Conservation (phyloP, 2,113 vertebrate genomes). For the Epinephelus lanceolatus region DNA sequence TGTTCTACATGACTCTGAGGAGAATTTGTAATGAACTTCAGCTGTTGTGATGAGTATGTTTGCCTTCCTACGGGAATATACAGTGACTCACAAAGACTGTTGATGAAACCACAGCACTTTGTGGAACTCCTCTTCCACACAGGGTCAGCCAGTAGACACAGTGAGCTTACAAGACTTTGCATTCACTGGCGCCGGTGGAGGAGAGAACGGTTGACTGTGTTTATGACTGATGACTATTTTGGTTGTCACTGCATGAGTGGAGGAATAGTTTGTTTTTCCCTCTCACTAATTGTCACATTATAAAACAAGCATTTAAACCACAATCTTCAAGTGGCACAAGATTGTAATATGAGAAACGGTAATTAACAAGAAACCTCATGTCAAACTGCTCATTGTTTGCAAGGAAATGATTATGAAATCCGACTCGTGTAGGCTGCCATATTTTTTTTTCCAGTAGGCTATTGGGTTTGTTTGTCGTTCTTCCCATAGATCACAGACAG, state of each 20-base stretch:
- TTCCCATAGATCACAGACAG: slow-evolving; percentile 20
- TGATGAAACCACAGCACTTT: slow-evolving; percentile 36
- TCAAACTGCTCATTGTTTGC: slow-evolving; percentile 16
- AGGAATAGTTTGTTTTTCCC: slow-evolving; percentile 25
- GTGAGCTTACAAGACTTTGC: slow-evolving; percentile 32
- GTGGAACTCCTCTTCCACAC: slow-evolving; percentile 28
- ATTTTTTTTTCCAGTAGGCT: slow-evolving; percentile 19
- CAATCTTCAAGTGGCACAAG: slow-evolving; percentile 25
- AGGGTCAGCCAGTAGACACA: slow-evolving; percentile 46
- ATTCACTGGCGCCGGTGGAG: slow-evolving; percentile 35
- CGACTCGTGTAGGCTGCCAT: background rate
- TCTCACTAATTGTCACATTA: slow-evolving; percentile 39
- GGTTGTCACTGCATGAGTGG: slow-evolving; percentile 27
- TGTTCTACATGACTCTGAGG: slow-evolving; percentile 3
- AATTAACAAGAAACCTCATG: slow-evolving; percentile 28
- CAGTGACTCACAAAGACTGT: slow-evolving; percentile 60
- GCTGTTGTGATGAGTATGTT: slow-evolving; percentile 43
- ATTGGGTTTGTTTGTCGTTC: slow-evolving; percentile 11
- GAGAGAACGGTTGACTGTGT: slow-evolving; percentile 38
- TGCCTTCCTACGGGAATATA: slow-evolving; percentile 22
- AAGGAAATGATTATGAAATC: slow-evolving; percentile 29
- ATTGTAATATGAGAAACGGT: slow-evolving; percentile 19
- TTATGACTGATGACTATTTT: slow-evolving; percentile 58
- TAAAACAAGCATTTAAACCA: slow-evolving; percentile 22
- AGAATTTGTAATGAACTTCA: slow-evolving; percentile 24